These are phyloP conservation scores for Neomorphus geoffroyi DNA, from an alignment of 2,797 vertebrate species.

Conservation along the genomic window DNA sequence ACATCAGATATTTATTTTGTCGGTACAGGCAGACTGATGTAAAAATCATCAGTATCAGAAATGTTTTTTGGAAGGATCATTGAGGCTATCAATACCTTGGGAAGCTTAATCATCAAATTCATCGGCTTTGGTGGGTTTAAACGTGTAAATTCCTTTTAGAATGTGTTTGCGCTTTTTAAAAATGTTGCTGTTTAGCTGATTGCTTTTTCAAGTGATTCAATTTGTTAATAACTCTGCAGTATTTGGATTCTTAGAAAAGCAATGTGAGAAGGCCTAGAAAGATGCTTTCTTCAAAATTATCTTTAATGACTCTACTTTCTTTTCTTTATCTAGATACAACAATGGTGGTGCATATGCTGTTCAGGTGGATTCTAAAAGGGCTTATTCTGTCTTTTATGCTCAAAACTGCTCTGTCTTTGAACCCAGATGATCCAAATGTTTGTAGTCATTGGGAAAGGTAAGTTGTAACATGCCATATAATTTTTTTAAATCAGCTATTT, in stretches of 20 bases:
- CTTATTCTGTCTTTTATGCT: conserved; percentile 77
- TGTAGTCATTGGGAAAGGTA: conserved; percentile 99
- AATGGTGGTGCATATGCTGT: conserved; percentile 77
- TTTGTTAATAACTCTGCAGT: neutral
- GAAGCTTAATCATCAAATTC: neutral
- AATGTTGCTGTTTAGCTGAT: neutral
- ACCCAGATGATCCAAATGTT: conserved; percentile 96
- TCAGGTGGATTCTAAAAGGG: conserved; percentile 71
- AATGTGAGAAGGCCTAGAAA: neutral
- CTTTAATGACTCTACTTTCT: conserved; percentile 9
- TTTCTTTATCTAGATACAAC: conserved; percentile 57
- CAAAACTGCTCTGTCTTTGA: conserved; percentile 79
- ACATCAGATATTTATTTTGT: neutral
- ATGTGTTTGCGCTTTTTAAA: neutral
- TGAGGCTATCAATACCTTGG: neutral
- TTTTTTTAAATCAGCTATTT: neutral
- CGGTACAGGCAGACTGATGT: neutral
- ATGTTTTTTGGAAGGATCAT: neutral
- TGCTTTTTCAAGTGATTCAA: neutral
- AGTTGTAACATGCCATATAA: neutral
- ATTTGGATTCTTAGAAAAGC: neutral
- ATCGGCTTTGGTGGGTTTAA: neutral
- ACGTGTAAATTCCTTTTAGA: neutral
- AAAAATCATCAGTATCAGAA: conserved; percentile 20
- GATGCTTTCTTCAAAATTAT: neutral